Percentiles rank a stretch among this genome's conserved stretches.
Evolutionary conservation across 2,888 invertebrate species (phyloP).

Genomic region (Petrolisthes cinctipes): DNA sequence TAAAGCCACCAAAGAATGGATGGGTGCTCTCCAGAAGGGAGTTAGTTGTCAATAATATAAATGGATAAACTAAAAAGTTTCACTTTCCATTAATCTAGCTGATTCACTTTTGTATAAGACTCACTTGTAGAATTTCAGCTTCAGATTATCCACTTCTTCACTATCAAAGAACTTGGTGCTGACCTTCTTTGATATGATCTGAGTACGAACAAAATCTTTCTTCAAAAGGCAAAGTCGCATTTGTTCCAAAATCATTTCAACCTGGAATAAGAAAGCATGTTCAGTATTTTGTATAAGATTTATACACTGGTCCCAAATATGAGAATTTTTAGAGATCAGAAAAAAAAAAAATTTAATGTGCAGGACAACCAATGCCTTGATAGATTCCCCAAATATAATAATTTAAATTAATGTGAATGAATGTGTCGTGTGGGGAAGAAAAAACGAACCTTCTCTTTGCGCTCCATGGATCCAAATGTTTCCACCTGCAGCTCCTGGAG

Average conservation of each 20-base stretch:
- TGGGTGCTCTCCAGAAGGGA: no score
- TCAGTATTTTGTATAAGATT: no score
- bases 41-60: no score
- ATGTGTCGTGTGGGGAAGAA: neutral
- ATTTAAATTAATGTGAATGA: neutral
- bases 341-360: neutral
- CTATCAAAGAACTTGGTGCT: slow-evolving; percentile 97
- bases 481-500: slow-evolving; percentile 97
- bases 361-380: neutral
- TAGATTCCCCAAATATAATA: neutral
- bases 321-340: no score
- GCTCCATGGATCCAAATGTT: slow-evolving; percentile 99
- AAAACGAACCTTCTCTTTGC: slow-evolving; percentile 84
- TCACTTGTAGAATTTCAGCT: slow-evolving; percentile 79
- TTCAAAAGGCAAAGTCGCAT: slow-evolving; percentile 96
- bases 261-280: slow-evolving; percentile 67
- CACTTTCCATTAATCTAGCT: no score
- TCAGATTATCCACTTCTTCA: slow-evolving; percentile 77
- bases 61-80: no score
- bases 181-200: slow-evolving; percentile 99
- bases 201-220: slow-evolving; percentile 95
- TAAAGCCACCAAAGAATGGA: no score
- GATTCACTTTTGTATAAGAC: slow-evolving; percentile 53
- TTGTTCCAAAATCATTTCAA: slow-evolving; percentile 96
- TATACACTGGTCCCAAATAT: no score